Percentiles rank a stretch among this genome's conserved stretches.
Evolutionary conservation across 2,113 vertebrate species (phyloP).

Genomic region (Shinisaurus crocodilurus): DNA sequence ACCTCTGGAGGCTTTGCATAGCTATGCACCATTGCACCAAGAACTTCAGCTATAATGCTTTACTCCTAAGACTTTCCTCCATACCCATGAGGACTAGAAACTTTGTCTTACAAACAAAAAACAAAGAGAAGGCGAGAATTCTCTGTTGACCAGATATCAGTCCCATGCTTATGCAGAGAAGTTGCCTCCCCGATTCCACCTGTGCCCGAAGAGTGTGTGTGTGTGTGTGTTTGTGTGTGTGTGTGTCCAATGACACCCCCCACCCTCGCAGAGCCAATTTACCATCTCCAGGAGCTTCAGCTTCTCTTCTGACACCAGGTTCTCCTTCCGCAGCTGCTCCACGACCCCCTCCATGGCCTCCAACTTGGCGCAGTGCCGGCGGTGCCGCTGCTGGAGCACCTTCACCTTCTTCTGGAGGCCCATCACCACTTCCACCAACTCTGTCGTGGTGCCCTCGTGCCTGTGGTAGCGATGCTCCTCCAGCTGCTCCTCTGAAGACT

Average conservation of each 20-base stretch:
- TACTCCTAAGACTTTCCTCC: not conserved
- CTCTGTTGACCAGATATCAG: too few species aligned
- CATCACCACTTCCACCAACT: constrained; percentile 69
- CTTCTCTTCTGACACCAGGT: constrained; percentile 73
- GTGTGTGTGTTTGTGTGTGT: too few species aligned
- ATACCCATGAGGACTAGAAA: not conserved
- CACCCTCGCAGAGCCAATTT: not conserved
- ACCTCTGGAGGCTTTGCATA: not conserved
- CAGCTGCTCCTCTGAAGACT: constrained; percentile 13
- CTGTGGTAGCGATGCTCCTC: constrained; percentile 74
- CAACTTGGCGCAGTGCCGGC: constrained; percentile 78
- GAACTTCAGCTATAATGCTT: not conserved
- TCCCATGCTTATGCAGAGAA: too few species aligned
- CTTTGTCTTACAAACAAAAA: too few species aligned
- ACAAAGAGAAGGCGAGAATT: too few species aligned
- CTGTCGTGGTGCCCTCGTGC: constrained; percentile 74
- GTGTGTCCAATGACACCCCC: too few species aligned
- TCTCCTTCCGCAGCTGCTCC: constrained; percentile 74
- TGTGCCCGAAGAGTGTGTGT: too few species aligned
- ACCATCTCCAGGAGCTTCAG: constrained; percentile 76
- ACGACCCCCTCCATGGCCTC: constrained; percentile 79
- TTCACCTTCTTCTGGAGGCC: constrained; percentile 80
- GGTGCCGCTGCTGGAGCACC: constrained; percentile 79
- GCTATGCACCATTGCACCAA: not conserved
- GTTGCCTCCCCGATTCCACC: too few species aligned